These are phyloP conservation scores for Stigmatopora argus DNA, from an alignment of 2,113 vertebrate species.

Conservation along the genomic window DNA sequence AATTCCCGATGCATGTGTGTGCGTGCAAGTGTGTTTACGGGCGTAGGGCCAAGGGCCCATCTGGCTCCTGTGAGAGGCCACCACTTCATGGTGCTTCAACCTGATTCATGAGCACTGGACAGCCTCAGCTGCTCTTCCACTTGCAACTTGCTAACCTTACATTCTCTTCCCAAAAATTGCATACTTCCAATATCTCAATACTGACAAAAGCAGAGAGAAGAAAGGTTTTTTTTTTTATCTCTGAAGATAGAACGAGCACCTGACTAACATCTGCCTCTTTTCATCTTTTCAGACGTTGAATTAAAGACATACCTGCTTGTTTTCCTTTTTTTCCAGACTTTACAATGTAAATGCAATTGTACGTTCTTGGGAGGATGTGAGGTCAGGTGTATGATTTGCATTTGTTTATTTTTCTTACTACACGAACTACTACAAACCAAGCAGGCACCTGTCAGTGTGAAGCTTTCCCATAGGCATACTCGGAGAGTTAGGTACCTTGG, in stretches of 20 bases:
- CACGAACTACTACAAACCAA: background rate
- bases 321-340: background rate
- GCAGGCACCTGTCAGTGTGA: background rate
- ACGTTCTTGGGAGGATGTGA: background rate
- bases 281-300: conserved; percentile 32
- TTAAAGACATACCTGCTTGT: conserved; percentile 7
- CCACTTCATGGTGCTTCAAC: conserved; percentile 63
- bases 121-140: conserved; percentile 65
- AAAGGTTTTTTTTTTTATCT: conserved; percentile 23
- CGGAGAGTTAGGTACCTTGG: too few species aligned
- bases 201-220: conserved; percentile 14
- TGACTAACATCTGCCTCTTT: conserved; percentile 40
- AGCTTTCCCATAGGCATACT: too few species aligned
- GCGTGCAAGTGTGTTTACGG: conserved; percentile 29
- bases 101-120: conserved; percentile 63
- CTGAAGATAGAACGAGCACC: conserved; percentile 18
- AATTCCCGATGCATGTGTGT: background rate
- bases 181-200: conserved; percentile 37
- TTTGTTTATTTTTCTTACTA: background rate
- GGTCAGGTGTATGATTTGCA: background rate
- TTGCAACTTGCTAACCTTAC: conserved; percentile 50
- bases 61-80: conserved; percentile 61
- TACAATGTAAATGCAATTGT: background rate
- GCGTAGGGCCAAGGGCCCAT: conserved; percentile 53
- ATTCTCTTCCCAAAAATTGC: conserved; percentile 30